A percentile compares a stretch with the other conserved stretches of the same genome.
These are phyloP conservation scores for Melanitta fusca DNA, from an alignment of 2,797 vertebrate genomes.

Conservation along the genomic window DNA sequence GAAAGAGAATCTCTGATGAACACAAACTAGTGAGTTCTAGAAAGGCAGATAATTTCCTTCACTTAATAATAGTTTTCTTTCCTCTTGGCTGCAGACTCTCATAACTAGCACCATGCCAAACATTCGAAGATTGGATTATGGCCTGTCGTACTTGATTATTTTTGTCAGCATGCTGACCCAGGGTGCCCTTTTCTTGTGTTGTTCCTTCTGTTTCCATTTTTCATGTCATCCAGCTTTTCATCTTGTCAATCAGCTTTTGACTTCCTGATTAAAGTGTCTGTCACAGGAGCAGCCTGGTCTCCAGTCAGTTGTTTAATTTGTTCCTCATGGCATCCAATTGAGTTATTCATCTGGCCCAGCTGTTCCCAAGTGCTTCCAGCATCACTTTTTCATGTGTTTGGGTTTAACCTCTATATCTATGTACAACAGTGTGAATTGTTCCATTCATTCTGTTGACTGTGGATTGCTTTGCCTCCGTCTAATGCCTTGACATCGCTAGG, in stretches of 20 bases:
- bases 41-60: constrained; percentile 80
- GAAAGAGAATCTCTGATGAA: constrained; percentile 66
- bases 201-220: constrained; percentile 89
- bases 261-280: constrained; percentile 89
- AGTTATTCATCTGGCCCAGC: constrained; percentile 87
- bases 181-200: constrained; percentile 85
- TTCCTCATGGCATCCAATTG: constrained; percentile 88
- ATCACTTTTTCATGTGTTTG: constrained; percentile 84
- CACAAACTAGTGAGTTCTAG: constrained; percentile 65
- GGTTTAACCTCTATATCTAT: constrained; percentile 84
- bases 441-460: constrained; percentile 79
- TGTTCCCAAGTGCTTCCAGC: constrained; percentile 86
- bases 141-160: constrained; percentile 87
- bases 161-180: constrained; percentile 86
- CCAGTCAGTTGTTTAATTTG: constrained; percentile 87
- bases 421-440: constrained; percentile 81
- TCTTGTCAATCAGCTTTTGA: constrained; percentile 89
- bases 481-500: constrained; percentile 70
- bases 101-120: constrained; percentile 83
- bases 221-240: constrained; percentile 88
- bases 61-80: constrained; percentile 84
- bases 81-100: constrained; percentile 81
- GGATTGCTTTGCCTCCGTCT: constrained; percentile 68
- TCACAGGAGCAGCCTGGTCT: constrained; percentile 83
- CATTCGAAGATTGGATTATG: constrained; percentile 84